phyloP scores from a whole-genome alignment of 2,888 invertebrate species.

The Dione juno region DNA sequence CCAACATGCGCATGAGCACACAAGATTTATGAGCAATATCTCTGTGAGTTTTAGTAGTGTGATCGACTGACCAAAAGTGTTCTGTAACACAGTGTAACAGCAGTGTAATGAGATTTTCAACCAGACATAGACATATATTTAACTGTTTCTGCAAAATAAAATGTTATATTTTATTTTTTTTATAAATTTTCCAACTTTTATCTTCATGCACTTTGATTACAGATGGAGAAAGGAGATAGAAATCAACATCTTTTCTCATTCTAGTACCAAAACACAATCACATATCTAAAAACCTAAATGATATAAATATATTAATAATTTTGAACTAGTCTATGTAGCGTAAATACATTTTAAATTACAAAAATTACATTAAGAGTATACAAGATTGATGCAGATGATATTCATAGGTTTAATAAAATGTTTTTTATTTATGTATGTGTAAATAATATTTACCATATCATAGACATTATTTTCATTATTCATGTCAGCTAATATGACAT shows the following conservation, averaged over 20 bases:
- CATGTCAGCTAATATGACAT: constrained; percentile 55
- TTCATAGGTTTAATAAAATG: too few relatives aligned
- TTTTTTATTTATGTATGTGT: background rate
- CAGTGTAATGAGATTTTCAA: constrained; percentile 79
- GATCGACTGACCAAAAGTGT: constrained; percentile 80
- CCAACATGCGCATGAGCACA: constrained; percentile 82
- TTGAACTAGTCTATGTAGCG: too few relatives aligned
- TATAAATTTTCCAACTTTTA: constrained; percentile 2
- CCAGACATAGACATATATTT: constrained; percentile 71
- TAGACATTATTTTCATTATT: constrained; percentile 55
- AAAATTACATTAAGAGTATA: too few relatives aligned
- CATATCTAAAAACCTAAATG: too few relatives aligned
- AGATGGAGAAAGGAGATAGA: too few relatives aligned
- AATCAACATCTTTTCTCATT: too few relatives aligned
- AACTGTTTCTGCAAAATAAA: constrained; percentile 74
- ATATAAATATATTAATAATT: too few relatives aligned
- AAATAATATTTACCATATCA: constrained; percentile 58
- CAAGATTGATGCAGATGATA: too few relatives aligned
- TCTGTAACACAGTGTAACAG: constrained; percentile 80
- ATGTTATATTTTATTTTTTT: background rate
- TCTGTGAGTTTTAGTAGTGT: constrained; percentile 69
- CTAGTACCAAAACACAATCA: too few relatives aligned
- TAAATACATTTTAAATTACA: background rate
- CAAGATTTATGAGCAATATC: constrained; percentile 81
- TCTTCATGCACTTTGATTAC: background rate